Evolutionary conservation across 1,140 invertebrate species (phyloP).

Genomic region (Halyomorpha halys): DNA sequence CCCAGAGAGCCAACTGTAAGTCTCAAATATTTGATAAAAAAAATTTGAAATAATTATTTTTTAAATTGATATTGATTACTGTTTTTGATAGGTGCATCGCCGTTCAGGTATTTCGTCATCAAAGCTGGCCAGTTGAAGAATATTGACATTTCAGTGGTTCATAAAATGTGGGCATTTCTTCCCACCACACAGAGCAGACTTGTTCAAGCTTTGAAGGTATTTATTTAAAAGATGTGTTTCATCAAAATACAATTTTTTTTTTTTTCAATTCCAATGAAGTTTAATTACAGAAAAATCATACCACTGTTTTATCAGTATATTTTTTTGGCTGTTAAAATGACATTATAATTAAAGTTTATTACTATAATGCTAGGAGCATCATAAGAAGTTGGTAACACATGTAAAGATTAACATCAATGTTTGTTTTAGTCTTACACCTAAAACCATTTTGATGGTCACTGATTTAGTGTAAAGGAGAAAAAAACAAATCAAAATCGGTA

Average conservation of each 20-base stretch:
- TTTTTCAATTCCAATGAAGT: not conserved
- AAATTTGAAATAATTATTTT: not conserved
- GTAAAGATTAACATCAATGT: too few relatives aligned
- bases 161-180: slow-evolving; percentile 41
- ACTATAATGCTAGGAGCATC: too few relatives aligned
- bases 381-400: too few relatives aligned
- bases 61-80: not conserved
- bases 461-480: too few relatives aligned
- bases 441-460: too few relatives aligned
- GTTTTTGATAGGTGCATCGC: slow-evolving; percentile 16
- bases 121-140: slow-evolving; percentile 40
- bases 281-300: not conserved
- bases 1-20: slow-evolving; percentile 22
- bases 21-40: not conserved
- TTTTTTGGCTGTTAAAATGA: too few relatives aligned
- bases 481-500: too few relatives aligned
- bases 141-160: slow-evolving; percentile 39
- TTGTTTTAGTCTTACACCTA: too few relatives aligned
- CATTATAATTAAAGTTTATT: too few relatives aligned
- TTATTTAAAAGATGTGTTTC: slow-evolving; percentile 19
- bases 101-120: slow-evolving; percentile 39
- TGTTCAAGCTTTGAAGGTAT: slow-evolving; percentile 39
- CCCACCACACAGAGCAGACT: slow-evolving; percentile 39
- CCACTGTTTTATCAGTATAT: not conserved
- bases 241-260: not conserved